These are phyloP conservation scores for Mycteria americana DNA, from an alignment of 2,797 vertebrate genomes.

Conservation along the genomic window DNA sequence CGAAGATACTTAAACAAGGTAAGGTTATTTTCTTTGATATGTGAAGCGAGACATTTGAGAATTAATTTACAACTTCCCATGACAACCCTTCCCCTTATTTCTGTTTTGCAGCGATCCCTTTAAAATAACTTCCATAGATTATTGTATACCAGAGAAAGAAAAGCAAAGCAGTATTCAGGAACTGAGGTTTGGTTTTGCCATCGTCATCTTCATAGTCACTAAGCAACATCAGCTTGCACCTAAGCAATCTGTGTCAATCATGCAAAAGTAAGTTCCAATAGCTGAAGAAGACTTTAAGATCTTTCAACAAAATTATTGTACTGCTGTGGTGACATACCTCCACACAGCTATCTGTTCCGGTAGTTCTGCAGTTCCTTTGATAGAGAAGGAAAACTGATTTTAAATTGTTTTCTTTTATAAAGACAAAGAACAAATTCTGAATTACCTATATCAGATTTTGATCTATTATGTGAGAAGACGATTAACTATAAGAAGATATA, in stretches of 20 bases:
- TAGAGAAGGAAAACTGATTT: not conserved
- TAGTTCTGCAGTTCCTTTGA: not conserved
- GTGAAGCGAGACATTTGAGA: not conserved
- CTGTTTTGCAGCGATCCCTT: not conserved
- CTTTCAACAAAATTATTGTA: not conserved
- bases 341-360: not conserved
- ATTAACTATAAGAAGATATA: not conserved
- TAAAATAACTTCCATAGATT: accelerated
- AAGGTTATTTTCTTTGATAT: not conserved
- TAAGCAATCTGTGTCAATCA: not conserved
- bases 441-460: not conserved
- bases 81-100: not conserved
- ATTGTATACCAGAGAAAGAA: not conserved
- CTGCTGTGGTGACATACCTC: not conserved
- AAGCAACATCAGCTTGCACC: not conserved
- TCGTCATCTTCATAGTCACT: not conserved
- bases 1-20: not conserved
- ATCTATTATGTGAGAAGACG: not conserved
- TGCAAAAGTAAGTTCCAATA: not conserved
- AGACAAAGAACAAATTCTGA: not conserved
- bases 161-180: not conserved
- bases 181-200: not conserved
- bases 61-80: not conserved
- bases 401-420: not conserved
- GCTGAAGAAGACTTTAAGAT: not conserved